Evolutionary conservation across 2,113 vertebrate species (phyloP), one percentile per base, ranked within the genome.

Genomic region (Bubo bubo): DNA sequence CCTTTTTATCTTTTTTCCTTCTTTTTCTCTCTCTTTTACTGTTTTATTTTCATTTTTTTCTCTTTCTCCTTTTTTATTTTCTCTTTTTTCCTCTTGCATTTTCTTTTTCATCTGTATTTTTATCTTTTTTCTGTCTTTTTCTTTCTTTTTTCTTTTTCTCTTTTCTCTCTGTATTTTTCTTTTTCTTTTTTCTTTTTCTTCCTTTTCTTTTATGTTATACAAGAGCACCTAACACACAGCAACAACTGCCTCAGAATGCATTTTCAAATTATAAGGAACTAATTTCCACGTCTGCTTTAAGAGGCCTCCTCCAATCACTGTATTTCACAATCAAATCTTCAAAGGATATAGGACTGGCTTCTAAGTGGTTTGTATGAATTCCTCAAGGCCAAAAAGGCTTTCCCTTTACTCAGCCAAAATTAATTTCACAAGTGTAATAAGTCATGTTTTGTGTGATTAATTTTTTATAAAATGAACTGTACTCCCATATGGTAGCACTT

Each of bases 321-420:
- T 74, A 90, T 87, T 79, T 93, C 59, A 96, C 70, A 68, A 97
- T 71, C 62, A 85, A 71, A 92, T 93, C 88, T 90, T 85, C 95
- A 96, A 96, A 95, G 71, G 55, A 82, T 66, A 47, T 11, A 90
- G 56, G 68, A 95, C 12, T 93, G 60, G 34, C 47, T 94, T 94
- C 83, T 95, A 91, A 74, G 80, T 74, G 55, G 50, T 92, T 84
- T 81, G 59, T 90, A 81, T 68, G 90, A 96, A 94, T 91, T 86
- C 74, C 82, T 72, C 53, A 90, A 30, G 47, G 56, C 64, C 83
- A 90, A 76, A 75, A 86, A 80, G 56, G 70, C 35, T 84, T 76
- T 86, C 10, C 28, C 19, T 94, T 89, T 85, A 94, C 70, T 77
- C 60, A 93, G 63, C 22, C 87, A 82, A 96, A 66, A 86, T 43